Evolutionary conservation across 2,888 invertebrate species (phyloP).

Genomic region (Ditula angustiorana): DNA sequence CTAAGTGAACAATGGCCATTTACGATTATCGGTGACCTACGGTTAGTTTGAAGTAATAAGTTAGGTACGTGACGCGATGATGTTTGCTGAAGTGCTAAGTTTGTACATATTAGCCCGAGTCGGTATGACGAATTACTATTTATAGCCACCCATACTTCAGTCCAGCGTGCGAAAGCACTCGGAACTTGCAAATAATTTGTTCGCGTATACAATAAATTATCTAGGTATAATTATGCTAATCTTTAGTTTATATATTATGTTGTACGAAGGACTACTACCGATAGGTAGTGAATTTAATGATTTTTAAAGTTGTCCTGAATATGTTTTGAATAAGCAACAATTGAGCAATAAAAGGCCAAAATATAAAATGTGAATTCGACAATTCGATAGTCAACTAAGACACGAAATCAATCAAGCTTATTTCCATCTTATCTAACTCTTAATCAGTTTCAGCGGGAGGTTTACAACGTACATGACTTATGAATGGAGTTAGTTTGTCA

Average conservation of each 20-base stretch:
- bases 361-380: background rate
- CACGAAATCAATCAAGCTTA: background rate
- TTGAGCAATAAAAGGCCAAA: background rate
- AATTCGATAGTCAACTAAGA: background rate
- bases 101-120: background rate
- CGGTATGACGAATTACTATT: conserved; percentile 34
- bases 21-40: background rate
- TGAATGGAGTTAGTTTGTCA: conserved; percentile 71
- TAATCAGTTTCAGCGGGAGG: conserved; percentile 25
- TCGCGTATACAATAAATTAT: background rate
- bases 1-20: background rate
- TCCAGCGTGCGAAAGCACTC: conserved; percentile 8
- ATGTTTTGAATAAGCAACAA: background rate
- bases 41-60: conserved; percentile 16
- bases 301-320: background rate
- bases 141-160: conserved; percentile 10
- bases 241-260: no score
- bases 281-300: no score
- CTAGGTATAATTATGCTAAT: no score
- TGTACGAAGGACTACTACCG: no score
- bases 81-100: conserved; percentile 26
- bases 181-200: background rate
- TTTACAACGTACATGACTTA: conserved; percentile 52
- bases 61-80: conserved; percentile 4
- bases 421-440: background rate